Conservation (phyloP, 2,113 vertebrate genomes). For the Mugil cephalus region DNA sequence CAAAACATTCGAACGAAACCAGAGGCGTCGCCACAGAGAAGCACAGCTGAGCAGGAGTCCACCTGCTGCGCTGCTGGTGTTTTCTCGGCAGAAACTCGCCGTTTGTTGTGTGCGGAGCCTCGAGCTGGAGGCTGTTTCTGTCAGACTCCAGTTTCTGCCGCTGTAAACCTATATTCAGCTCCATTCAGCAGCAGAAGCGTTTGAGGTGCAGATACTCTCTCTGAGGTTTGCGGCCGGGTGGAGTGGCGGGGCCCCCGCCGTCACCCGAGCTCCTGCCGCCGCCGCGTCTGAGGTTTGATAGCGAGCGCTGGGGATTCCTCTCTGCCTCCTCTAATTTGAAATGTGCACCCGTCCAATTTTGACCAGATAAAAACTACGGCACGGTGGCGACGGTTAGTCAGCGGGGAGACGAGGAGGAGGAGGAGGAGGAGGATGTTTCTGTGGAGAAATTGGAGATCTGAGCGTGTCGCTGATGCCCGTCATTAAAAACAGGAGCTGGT, state of each 20-base stretch:
- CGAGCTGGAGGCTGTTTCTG: too few relatives aligned
- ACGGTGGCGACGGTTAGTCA: slow-evolving; percentile 28
- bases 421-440: slow-evolving; percentile 38
- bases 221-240: slow-evolving; percentile 35
- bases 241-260: neutral
- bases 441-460: slow-evolving; percentile 61
- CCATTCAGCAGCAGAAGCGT: neutral
- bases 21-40: neutral
- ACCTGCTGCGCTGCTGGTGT: neutral
- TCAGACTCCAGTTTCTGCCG: neutral
- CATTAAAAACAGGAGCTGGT: slow-evolving; percentile 58
- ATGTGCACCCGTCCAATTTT: slow-evolving; percentile 8
- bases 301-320: neutral
- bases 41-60: neutral
- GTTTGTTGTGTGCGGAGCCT: too few relatives aligned
- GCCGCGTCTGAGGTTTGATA: slow-evolving; percentile 16
- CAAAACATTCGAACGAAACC: neutral
- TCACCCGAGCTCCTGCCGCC: slow-evolving; percentile 17
- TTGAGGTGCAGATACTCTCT: slow-evolving; percentile 14
- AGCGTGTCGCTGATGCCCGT: slow-evolving; percentile 49
- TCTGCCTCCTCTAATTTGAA: slow-evolving; percentile 37
- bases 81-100: too few relatives aligned
- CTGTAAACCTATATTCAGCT: slow-evolving; percentile 6
- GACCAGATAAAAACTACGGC: slow-evolving; percentile 21
- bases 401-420: neutral